These are phyloP conservation scores for Camelus dromedarius DNA, from an alignment of 2,113 vertebrate species.

Conservation along the genomic window DNA sequence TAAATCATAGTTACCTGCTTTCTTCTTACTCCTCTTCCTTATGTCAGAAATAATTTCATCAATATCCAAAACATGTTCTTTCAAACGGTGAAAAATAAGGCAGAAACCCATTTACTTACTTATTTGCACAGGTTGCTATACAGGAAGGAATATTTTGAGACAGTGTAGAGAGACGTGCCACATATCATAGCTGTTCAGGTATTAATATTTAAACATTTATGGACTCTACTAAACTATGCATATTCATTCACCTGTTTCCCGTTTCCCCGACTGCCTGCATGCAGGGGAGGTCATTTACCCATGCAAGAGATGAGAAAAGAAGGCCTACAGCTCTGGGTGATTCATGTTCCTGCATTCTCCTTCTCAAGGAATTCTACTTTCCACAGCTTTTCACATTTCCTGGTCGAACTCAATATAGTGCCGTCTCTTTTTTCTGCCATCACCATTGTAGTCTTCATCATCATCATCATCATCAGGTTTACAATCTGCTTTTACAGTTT, in stretches of 20 bases:
- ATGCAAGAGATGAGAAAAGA: neutral
- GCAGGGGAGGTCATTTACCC: neutral
- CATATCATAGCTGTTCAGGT: neutral
- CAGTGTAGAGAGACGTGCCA: neutral
- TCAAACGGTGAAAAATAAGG: constrained; percentile 32
- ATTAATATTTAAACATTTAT: constrained; percentile 41
- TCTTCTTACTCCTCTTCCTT: neutral
- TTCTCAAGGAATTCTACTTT: constrained; percentile 7
- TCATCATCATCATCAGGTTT: neutral
- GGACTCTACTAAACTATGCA: neutral
- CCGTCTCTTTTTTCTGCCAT: neutral
- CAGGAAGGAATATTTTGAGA: neutral
- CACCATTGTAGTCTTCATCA: neutral
- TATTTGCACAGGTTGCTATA: neutral
- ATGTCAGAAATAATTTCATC: neutral
- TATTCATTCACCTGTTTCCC: neutral
- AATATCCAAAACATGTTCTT: neutral
- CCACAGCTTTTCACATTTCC: neutral
- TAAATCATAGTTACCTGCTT: neutral
- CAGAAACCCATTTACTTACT: neutral
- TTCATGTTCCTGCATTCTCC: neutral
- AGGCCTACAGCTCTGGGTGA: neutral
- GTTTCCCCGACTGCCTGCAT: neutral
- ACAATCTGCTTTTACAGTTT: neutral
- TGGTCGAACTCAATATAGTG: neutral